Evolutionary conservation across 1,140 invertebrate genomes (phyloP).

Genomic region (Sinonovacula constricta): DNA sequence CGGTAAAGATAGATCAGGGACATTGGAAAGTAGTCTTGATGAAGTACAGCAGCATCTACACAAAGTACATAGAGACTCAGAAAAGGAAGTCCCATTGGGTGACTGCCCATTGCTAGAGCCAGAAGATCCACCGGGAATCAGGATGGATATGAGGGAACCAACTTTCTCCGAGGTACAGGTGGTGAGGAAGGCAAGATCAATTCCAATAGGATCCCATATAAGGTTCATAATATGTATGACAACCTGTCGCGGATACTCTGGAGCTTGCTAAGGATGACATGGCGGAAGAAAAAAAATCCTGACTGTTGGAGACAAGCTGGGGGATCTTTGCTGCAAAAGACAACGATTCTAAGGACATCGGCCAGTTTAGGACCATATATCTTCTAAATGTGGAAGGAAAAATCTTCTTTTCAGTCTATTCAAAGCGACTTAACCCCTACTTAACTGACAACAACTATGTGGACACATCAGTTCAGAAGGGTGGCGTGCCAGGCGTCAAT

Average conservation of each 20-base stretch:
- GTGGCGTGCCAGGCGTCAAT: no score
- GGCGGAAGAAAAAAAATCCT: slow-evolving; percentile 8
- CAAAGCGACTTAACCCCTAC: no score
- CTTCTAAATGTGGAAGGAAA: slow-evolving; percentile 34
- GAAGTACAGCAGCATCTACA: neutral
- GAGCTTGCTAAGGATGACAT: neutral
- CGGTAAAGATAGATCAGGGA: neutral
- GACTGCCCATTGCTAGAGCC: neutral
- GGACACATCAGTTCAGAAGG: no score
- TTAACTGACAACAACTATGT: no score
- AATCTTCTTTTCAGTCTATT: slow-evolving; percentile 43
- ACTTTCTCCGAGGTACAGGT: neutral
- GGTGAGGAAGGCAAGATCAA: neutral
- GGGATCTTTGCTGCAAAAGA: slow-evolving; percentile 22
- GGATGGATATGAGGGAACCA: neutral
- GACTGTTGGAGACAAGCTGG: slow-evolving; percentile 24
- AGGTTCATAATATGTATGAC: neutral
- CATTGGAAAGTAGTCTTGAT: neutral
- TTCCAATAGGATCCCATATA: neutral
- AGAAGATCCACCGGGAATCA: neutral
- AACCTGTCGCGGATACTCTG: neutral
- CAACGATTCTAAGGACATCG: slow-evolving; percentile 29
- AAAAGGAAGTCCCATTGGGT: neutral
- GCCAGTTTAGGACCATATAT: slow-evolving; percentile 40
- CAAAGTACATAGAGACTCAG: neutral